Evolutionary conservation across 2,113 vertebrate genomes (phyloP).

Genomic region (Proterorhinus semilunaris): DNA sequence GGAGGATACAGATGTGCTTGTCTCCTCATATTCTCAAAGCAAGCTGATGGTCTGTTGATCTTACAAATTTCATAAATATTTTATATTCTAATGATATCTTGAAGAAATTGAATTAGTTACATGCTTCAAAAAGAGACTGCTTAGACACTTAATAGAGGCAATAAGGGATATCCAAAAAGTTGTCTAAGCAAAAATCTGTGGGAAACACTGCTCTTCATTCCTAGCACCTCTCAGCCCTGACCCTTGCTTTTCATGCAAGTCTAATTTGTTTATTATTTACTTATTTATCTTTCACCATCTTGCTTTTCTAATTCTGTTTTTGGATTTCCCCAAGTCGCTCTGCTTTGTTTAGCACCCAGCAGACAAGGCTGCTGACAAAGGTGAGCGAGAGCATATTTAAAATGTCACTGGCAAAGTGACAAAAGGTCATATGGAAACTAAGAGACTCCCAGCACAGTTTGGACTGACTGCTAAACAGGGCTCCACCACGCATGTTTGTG

Average conservation of each 20-base stretch:
- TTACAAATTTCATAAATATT: too few relatives aligned
- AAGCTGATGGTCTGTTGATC: too few relatives aligned
- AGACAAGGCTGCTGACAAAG: constrained; percentile 68
- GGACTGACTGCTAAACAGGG: constrained; percentile 73
- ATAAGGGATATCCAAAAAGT: too few relatives aligned
- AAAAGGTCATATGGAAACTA: constrained; percentile 79
- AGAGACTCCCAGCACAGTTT: constrained; percentile 70
- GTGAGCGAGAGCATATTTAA: constrained; percentile 73
- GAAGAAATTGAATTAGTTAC: too few relatives aligned
- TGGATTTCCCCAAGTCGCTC: constrained; percentile 43
- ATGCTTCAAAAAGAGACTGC: too few relatives aligned
- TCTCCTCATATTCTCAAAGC: too few relatives aligned
- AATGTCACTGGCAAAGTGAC: constrained; percentile 78
- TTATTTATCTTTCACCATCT: constrained; percentile 22
- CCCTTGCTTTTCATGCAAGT: constrained; percentile 37
- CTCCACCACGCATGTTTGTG: constrained; percentile 15
- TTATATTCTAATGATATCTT: too few relatives aligned
- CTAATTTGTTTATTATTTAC: constrained; percentile 32
- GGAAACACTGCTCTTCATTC: too few relatives aligned
- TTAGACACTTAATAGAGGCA: too few relatives aligned
- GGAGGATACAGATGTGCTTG: too few relatives aligned
- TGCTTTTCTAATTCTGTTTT: constrained; percentile 32
- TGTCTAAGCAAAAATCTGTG: too few relatives aligned
- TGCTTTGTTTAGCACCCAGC: constrained; percentile 68
- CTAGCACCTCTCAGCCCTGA: constrained; percentile 12